Conservation (phyloP, 2,113 vertebrate genomes). For the Chloropsis cyanopogon region DNA sequence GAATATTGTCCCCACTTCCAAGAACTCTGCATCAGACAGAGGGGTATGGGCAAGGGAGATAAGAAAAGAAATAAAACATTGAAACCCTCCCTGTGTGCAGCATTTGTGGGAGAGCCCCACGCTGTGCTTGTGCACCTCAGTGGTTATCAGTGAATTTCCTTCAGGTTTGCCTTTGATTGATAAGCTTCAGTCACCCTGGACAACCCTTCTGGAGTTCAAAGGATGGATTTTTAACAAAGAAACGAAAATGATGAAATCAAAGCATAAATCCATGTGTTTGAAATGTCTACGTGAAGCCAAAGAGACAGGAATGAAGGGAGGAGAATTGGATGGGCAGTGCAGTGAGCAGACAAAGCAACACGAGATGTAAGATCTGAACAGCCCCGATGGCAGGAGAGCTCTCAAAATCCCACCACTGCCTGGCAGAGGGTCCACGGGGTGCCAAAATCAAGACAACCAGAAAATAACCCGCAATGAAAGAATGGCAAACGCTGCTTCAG, state of each 20-base stretch:
- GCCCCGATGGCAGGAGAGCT: fast-evolving
- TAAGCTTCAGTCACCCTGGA: background rate
- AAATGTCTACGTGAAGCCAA: background rate
- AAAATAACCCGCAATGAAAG: fast-evolving
- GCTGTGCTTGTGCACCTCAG: background rate
- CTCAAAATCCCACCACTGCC: background rate
- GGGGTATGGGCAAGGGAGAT: background rate
- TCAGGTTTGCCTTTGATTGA: background rate
- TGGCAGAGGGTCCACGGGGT: background rate
- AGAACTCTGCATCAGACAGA: background rate
- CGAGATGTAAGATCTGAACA: fast-evolving
- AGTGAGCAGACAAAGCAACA: background rate
- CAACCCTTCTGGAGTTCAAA: background rate
- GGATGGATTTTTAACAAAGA: background rate
- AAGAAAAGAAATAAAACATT: background rate
- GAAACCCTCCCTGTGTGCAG: background rate
- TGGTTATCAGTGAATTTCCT: background rate
- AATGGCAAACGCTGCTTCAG: fast-evolving
- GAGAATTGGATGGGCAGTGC: fast-evolving
- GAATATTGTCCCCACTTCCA: background rate
- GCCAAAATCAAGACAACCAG: background rate
- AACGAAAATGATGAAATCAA: background rate
- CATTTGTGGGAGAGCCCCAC: background rate
- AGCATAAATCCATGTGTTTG: fast-evolving
- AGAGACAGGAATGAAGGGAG: background rate